Evolutionary conservation across 1,140 invertebrate species (phyloP), one percentile per base, ranked within the genome.

Genomic region (Lycorma delicatula): DNA sequence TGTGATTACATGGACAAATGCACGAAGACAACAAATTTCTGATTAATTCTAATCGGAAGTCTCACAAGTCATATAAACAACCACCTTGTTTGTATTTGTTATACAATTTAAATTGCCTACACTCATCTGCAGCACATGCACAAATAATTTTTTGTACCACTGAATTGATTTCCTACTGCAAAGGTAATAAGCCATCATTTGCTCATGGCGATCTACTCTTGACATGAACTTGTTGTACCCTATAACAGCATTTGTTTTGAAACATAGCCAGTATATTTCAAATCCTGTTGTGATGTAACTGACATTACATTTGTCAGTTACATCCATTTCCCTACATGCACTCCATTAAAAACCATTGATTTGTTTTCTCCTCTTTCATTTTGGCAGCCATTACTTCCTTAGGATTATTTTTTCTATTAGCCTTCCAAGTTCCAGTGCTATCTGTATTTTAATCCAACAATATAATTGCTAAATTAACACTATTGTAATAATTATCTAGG

Each of bases 221-320:
- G 22, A 47, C 55, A 57, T 57, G 48, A 49, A 49, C 7, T 48
- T 46, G 34, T 57, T 49, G 13, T 53, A 58, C 18, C 44, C 20
- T 23, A 41, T 23, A 9, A 52, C 27, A 11, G 34, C 16, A 18
- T 23, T 25, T 6, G 18, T 27, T 31, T 48, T 50, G 48, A 31
- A 57, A 26, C 36, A 67, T 69, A 47, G 3, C 34, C 11, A 56
- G 26, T 22, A 62, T 47, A 1, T 59, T 12, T 69, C 61, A 51
- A 58, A 28, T 22, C 38, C 20, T n/a, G 68, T 70, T 12, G 67
- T 65, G 41, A 71, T 61, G 56, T 63, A 63, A 12, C 64, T 27
- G 1, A 70, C 70, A 50, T 64, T 61, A 9, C 66, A 56, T 47
- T 64, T 68, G 56, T 72, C 68, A n/a, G n/a, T n/a, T n/a, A n/a